phyloP scores from a whole-genome alignment of 2,888 invertebrate genomes.

The Abrostola triplasia region DNA sequence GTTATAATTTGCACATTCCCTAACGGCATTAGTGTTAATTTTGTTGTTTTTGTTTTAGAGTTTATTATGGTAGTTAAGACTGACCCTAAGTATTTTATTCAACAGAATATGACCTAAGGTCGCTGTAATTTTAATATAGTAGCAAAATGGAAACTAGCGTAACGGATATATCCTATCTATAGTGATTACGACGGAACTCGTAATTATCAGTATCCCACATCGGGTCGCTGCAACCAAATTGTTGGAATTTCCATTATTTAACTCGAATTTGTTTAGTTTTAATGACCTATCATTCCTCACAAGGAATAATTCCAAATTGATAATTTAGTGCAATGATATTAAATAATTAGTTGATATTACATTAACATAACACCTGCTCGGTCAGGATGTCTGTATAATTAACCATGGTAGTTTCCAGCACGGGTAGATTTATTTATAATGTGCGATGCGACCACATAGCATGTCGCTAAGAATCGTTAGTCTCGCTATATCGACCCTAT shows the following conservation, averaged over 20 bases:
- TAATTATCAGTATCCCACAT: conserved; percentile 15
- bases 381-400: conserved; percentile 51
- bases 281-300: conserved; percentile 82
- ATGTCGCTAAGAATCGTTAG: conserved; percentile 42
- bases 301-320: conserved; percentile 84
- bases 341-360: conserved; percentile 73
- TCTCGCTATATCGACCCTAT: conserved; percentile 60
- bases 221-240: conserved; percentile 38
- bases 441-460: conserved; percentile 28
- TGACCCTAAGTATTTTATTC: conserved; percentile 84
- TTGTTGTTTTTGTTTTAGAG: conserved; percentile 86
- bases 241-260: conserved; percentile 62
- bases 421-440: conserved; percentile 65
- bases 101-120: conserved; percentile 71
- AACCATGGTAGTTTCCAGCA: conserved; percentile 60
- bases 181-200: conserved; percentile 28
- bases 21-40: conserved; percentile 81
- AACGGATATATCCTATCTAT: conserved; percentile 31
- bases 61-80: conserved; percentile 86
- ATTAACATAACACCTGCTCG: conserved; percentile 55
- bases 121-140: conserved; percentile 53
- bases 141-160: conserved; percentile 50
- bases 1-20: conserved; percentile 86
- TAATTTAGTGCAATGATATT: conserved; percentile 87
- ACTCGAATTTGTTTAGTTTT: conserved; percentile 85